Percentiles rank a stretch among this genome's conserved stretches.
phyloP scores from a whole-genome alignment of 1,140 invertebrate genomes.

The Halictus rubicundus region DNA sequence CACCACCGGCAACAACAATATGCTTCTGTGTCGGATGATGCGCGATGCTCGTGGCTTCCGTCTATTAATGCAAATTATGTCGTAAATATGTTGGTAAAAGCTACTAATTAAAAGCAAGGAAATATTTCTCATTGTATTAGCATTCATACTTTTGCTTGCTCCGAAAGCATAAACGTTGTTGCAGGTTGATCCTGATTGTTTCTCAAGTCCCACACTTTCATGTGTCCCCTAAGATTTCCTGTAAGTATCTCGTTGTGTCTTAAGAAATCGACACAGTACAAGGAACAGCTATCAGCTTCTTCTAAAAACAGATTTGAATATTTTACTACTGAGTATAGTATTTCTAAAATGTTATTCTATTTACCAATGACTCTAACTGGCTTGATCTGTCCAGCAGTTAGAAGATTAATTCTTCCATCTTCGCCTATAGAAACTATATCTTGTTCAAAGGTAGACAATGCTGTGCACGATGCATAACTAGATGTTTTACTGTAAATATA shows the following conservation, averaged over 20 bases:
- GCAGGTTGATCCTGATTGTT: conserved; percentile 82
- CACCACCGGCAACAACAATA: conserved; percentile 90
- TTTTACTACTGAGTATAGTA: background rate
- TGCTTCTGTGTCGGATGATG: conserved; percentile 93
- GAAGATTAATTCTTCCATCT: conserved; percentile 88
- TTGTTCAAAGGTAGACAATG: conserved; percentile 85
- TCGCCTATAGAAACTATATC: conserved; percentile 90
- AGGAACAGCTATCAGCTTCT: conserved; percentile 90
- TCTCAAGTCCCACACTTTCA: conserved; percentile 93
- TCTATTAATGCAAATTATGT: too few relatives aligned
- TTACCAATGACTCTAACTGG: conserved; percentile 84
- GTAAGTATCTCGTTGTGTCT: conserved; percentile 90
- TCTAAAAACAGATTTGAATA: conserved; percentile 77
- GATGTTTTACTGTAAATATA: conserved; percentile 55
- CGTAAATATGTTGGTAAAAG: too few relatives aligned
- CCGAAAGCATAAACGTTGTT: conserved; percentile 85
- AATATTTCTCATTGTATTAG: too few relatives aligned
- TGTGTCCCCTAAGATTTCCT: conserved; percentile 91
- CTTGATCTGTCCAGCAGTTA: conserved; percentile 84
- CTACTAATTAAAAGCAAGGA: too few relatives aligned
- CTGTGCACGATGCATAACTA: conserved; percentile 84
- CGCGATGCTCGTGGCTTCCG: conserved; percentile 86
- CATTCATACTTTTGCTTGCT: conserved; percentile 81
- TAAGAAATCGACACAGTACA: conserved; percentile 89
- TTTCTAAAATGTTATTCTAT: conserved; percentile 12